phyloP scores from a whole-genome alignment of 2,113 vertebrate species.

The Formicarius rufipectus region DNA sequence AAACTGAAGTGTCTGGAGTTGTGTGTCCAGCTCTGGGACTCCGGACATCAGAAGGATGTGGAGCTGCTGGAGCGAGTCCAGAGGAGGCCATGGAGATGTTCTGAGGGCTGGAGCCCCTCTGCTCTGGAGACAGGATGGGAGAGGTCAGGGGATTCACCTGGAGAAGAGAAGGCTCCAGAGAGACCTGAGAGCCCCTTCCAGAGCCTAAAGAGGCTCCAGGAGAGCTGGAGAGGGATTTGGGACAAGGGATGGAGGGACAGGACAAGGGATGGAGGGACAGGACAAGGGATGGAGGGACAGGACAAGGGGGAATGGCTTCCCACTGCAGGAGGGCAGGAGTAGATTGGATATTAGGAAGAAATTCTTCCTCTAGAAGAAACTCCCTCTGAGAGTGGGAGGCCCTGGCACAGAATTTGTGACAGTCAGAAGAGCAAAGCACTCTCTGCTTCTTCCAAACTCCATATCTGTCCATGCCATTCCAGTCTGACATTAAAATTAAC shows the following conservation, averaged over 20 bases:
- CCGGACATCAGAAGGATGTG: rapidly evolving
- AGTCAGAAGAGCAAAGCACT: neutral
- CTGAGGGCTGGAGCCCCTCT: neutral
- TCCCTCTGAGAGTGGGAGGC: rapidly evolving
- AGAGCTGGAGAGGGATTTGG: neutral
- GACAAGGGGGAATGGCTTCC: neutral
- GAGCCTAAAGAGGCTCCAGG: neutral
- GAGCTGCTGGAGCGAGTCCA: neutral
- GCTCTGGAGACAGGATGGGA: neutral
- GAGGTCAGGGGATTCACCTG: neutral
- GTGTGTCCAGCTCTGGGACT: neutral
- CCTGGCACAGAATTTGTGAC: neutral
- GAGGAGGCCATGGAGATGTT: neutral
- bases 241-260: neutral
- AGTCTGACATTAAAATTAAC: neutral
- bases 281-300: no score
- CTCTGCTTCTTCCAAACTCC: neutral
- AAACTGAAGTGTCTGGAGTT: neutral
- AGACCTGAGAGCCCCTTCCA: neutral
- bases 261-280: no score
- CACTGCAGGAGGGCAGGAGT: neutral
- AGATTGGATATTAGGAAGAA: neutral
- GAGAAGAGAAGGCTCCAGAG: neutral
- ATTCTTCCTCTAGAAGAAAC: no score
- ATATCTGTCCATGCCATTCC: neutral